Evolutionary conservation across 2,888 invertebrate species (phyloP), one percentile per base, ranked within the genome.

Genomic region (Drosophila subquinaria): DNA sequence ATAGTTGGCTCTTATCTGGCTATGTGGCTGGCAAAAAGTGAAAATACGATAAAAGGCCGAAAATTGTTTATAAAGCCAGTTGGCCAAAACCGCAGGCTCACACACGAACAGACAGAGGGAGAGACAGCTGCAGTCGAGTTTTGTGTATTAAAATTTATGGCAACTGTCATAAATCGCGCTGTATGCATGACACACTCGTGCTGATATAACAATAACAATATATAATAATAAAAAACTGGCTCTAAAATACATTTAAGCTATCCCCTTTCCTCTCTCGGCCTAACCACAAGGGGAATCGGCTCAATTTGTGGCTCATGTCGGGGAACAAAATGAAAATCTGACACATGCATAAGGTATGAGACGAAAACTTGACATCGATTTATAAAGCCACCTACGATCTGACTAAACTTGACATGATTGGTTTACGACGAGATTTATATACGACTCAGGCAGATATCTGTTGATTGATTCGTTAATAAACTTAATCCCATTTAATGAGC

Each of bases 51-150:
- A 89, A 84, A 81, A 63, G 63, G 55, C 79, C 52, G 71, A 70
- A 87, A 84, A 89, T 89, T 84, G 81, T 87, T 89, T 89, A 71
- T 78, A 75, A 73, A 89, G 69, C 81, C 71, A 71, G 65, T 61
- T 64, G 66, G 62, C 59, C 67, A 48, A 45, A 52, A 47, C 57
- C 55, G 40, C 66, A 62, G 35, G 13, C 33, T 13, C 48, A 57
- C 30, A 55, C 40, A 47, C 10, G 42, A 3, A 30, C 17, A 47
- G 20, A 45, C 43, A 60, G 42, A 11, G 35, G 8, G 23, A 57
- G 51, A 43, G 27, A 38, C 59, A 70, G 65, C 73, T 73, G 55
- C 65, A 66, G 60, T 48, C 57, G 82, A 75, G 65, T 71, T 79
- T 38, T 48, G 45, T 67, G 66, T 76, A 83, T 76, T 67, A 55